Conservation (phyloP, 1,140 invertebrate species). For the Mizuhopecten yessoensis region DNA sequence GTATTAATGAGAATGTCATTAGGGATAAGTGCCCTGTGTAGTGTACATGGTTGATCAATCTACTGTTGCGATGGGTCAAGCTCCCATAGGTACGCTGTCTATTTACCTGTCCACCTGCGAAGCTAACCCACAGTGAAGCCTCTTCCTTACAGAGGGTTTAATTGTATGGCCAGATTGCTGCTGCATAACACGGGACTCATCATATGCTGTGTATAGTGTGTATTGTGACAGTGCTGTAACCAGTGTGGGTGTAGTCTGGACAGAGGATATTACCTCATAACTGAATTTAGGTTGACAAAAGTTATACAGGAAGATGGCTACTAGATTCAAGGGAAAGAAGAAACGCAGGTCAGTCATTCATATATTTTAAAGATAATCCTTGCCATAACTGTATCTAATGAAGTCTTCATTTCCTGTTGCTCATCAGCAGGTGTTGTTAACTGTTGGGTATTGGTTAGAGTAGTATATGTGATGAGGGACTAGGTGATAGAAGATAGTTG, state of each 20-base stretch:
- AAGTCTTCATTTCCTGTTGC: neutral
- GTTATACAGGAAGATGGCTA: neutral
- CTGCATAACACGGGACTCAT: neutral
- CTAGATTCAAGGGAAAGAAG: neutral
- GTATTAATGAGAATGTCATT: conserved; percentile 21
- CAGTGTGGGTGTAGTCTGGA: neutral
- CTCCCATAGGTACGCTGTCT: neutral
- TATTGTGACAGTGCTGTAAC: neutral
- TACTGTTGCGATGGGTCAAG: neutral
- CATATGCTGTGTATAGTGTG: neutral
- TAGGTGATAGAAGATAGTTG: no score
- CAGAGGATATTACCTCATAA: conserved; percentile 9
- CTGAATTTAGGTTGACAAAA: neutral
- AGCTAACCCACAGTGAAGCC: neutral
- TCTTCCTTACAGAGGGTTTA: neutral
- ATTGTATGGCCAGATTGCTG: neutral
- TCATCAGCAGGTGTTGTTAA: neutral
- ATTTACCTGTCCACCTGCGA: neutral
- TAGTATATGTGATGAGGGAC: no score
- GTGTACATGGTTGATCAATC: neutral
- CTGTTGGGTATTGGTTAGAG: neutral
- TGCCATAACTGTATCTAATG: neutral
- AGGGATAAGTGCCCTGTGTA: neutral
- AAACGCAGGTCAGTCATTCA: neutral
- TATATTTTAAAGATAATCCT: neutral